Base-by-base conservation (phyloP, 1,140 invertebrate genomes). In the Drosophila quadrilineata region DNA sequence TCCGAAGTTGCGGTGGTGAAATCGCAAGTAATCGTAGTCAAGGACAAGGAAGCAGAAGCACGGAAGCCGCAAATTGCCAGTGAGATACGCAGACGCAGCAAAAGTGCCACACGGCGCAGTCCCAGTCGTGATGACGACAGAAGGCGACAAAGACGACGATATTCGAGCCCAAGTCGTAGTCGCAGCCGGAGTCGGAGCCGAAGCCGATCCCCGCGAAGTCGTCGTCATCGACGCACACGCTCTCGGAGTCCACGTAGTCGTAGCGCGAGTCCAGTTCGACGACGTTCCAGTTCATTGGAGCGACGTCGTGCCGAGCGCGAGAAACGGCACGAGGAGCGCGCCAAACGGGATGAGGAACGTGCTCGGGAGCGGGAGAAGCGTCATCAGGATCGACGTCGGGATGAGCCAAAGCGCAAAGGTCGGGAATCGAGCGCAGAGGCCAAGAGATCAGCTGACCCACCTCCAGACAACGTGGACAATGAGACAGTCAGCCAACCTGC, bases 401-500 rank as follows among this genome's bases (percentile, higher is more conserved):
- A 68, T n/a, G 31, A 46, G 10, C 16, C 22, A 1, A 16, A 4
- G 14, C 40, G 46, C 3, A 22, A 36, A 9, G 31, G 36, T 1
- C 29, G 26, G 9, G 28, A 33, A 12, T 10, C 10, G 1, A 35
- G 31, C 19, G 38, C 41, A 5, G 10, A 12, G 12, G 3, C 40
- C 12, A 16, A n/a, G n/a, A n/a, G n/a, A n/a, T n/a, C 28, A 29
- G 6, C 40, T 10, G 26, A 28, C 3, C 0, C 41, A 6, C 24
- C 50, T 2, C 16, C 19, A 6, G 67, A 75, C 16, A 62, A 65
- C 16, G 67, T 50, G 0, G 79, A 89, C 2, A 89, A 89, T 62
- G 69, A 64, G 6, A 89, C 87, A 0, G 87, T 89, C 2, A 86
- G 57, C 6, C 69, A 88, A 6, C 85, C 87, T 0, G 40, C 69